A percentile compares a stretch with the other conserved stretches of the same genome.
phyloP scores from a whole-genome alignment of 2,797 vertebrate species.

The Brotogeris chrysoptera region DNA sequence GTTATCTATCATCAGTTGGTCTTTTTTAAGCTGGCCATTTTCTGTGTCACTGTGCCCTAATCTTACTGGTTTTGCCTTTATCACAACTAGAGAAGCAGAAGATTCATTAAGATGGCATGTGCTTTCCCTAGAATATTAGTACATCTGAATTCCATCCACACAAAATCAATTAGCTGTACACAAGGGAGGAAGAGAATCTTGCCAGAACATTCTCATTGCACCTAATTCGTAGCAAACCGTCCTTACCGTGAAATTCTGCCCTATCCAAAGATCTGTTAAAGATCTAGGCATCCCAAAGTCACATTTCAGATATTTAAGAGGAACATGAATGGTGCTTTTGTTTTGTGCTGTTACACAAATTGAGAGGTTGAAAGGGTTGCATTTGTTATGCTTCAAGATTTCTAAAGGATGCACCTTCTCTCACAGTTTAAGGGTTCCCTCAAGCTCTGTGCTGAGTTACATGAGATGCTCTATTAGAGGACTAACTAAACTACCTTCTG shows the following conservation, averaged over 20 bases:
- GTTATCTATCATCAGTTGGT: not conserved
- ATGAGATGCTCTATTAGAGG: not conserved
- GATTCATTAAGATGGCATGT: not conserved
- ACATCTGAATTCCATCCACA: not conserved
- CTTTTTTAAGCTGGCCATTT: not conserved
- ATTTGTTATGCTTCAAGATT: not conserved
- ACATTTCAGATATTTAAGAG: not conserved
- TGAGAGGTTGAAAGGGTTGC: not conserved
- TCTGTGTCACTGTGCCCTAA: not conserved
- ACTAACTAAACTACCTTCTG: not conserved
- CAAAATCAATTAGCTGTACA: not conserved
- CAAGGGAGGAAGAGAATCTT: not conserved
- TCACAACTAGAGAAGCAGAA: not conserved
- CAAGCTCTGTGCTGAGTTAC: not conserved
- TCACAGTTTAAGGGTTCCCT: not conserved
- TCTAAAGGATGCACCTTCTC: not conserved
- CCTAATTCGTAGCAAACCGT: not conserved
- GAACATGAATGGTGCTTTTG: not conserved
- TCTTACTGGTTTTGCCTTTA: not conserved
- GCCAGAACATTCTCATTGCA: not conserved
- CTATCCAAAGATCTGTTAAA: not conserved
- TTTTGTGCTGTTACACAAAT: not conserved
- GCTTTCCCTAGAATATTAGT: not conserved
- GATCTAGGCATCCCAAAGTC: not conserved
- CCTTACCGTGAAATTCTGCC: not conserved